These are phyloP conservation scores for Hemitrygon akajei DNA, from an alignment of 2,797 vertebrate genomes.

Conservation along the genomic window DNA sequence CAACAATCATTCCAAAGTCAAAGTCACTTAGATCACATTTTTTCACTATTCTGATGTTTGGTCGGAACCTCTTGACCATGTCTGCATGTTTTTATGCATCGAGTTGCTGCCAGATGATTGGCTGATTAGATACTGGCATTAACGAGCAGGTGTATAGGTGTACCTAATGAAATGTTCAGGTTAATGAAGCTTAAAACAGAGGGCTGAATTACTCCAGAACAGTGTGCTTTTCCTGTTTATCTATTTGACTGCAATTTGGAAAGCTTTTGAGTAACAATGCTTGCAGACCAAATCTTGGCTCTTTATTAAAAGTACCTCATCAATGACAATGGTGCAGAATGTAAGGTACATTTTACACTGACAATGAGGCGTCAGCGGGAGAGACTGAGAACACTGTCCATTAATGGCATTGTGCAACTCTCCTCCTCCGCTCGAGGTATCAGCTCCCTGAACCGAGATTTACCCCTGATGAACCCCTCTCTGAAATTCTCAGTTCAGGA, in stretches of 20 bases:
- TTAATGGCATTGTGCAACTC: background rate
- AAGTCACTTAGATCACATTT: no score
- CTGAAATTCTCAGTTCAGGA: background rate
- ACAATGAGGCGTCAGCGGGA: background rate
- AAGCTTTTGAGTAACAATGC: background rate
- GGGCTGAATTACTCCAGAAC: background rate
- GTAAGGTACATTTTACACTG: background rate
- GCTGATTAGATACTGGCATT: no score
- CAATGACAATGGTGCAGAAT: background rate
- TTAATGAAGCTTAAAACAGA: background rate
- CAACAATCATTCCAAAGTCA: no score
- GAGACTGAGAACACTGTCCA: background rate
- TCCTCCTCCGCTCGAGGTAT: background rate
- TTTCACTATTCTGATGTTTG: no score
- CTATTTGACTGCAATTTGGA: background rate
- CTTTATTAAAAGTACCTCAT: background rate
- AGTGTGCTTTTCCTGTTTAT: background rate
- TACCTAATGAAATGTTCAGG: background rate
- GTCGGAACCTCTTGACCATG: no score
- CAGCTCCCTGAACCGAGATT: no score
- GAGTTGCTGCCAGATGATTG: no score
- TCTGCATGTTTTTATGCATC: no score
- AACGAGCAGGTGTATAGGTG: no score
- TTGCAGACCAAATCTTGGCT: background rate
- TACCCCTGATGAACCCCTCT: background rate